Evolutionary conservation across 1,140 invertebrate genomes (phyloP).

Genomic region (Acromyrmex echinatior): DNA sequence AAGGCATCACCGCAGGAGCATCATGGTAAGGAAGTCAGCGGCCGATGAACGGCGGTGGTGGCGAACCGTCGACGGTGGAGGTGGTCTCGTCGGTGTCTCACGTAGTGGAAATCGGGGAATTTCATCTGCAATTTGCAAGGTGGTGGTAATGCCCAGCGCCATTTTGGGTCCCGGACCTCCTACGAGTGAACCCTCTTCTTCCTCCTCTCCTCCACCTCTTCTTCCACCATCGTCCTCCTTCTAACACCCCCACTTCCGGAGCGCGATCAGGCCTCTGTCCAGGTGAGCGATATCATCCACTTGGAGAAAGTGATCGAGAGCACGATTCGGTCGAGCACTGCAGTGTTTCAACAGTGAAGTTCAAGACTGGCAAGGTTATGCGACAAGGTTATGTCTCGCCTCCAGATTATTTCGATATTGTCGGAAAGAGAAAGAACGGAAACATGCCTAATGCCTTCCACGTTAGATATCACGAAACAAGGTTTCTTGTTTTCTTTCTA

Average conservation of each 20-base stretch:
- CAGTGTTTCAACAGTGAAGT: conserved; percentile 69
- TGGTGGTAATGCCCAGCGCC: conserved; percentile 1
- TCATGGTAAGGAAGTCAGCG: conserved; percentile 43
- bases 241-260: conserved; percentile 64
- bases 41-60: conserved; percentile 32
- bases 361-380: conserved; percentile 82
- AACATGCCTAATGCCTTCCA: background rate
- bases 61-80: conserved; percentile 54
- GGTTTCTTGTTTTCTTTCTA: background rate
- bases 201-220: background rate
- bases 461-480: background rate
- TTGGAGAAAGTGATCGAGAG: conserved; percentile 85
- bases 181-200: background rate
- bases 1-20: conserved; percentile 43
- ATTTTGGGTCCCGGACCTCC: conserved; percentile 17
- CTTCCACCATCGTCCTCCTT: conserved; percentile 32
- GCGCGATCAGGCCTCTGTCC: background rate
- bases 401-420: conserved; percentile 54
- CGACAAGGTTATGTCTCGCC: conserved; percentile 78
- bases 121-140: conserved; percentile 29
- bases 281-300: conserved; percentile 55
- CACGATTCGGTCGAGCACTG: conserved; percentile 67
- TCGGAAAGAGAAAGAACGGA: conserved; percentile 9
- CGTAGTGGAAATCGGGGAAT: conserved; percentile 62
- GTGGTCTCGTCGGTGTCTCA: conserved; percentile 57